Percentiles rank a stretch among this genome's conserved stretches.
These are phyloP conservation scores for Gasterosteus nipponicus DNA, from an alignment of 2,113 vertebrate genomes.

Conservation along the genomic window DNA sequence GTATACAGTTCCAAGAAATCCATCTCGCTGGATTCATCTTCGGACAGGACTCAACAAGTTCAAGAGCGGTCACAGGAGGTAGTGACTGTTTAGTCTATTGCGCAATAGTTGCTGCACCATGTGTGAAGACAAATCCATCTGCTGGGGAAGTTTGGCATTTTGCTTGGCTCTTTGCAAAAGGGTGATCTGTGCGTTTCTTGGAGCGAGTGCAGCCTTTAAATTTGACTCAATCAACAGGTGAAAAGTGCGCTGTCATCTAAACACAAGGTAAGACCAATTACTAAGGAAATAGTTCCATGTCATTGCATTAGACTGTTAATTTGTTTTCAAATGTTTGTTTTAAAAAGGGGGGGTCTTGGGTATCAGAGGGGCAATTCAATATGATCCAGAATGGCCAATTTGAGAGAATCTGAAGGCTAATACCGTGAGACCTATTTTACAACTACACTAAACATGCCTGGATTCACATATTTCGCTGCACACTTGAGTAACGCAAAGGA, in stretches of 20 bases:
- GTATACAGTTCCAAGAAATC: neutral
- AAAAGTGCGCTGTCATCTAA: neutral
- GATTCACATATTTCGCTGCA: neutral
- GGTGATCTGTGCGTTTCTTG: neutral
- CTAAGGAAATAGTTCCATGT: neutral
- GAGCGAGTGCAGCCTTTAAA: neutral
- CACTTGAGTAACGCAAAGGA: neutral
- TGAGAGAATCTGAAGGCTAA: neutral
- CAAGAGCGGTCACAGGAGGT: neutral
- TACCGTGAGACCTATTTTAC: neutral
- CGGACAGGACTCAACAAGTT: slow-evolving; percentile 20
- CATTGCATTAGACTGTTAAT: neutral
- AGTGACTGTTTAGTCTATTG: neutral
- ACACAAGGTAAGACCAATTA: slow-evolving; percentile 13
- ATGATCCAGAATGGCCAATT: neutral
- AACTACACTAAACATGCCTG: neutral
- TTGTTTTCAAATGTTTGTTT: neutral
- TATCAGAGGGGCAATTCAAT: neutral
- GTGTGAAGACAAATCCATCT: neutral
- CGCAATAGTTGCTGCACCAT: neutral
- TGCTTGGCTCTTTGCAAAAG: neutral
- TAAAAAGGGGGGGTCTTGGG: neutral
- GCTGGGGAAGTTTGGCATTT: neutral
- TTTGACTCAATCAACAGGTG: neutral
- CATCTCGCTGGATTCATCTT: no score